Percentiles rank a stretch among this genome's conserved stretches.
These are phyloP conservation scores for Muntiacus reevesi DNA, from an alignment of 2,113 vertebrate species.

Conservation along the genomic window DNA sequence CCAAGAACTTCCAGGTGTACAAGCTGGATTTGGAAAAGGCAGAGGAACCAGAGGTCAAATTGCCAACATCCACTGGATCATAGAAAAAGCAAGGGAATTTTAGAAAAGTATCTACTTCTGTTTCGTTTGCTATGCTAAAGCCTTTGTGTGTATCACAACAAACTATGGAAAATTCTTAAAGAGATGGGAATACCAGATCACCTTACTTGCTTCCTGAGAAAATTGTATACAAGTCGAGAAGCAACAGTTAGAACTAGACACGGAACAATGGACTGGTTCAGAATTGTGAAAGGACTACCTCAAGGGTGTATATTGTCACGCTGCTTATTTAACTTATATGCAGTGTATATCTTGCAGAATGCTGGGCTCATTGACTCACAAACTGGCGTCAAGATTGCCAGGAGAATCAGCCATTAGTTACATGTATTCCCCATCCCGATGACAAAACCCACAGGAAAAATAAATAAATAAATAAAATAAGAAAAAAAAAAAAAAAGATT, in stretches of 20 bases:
- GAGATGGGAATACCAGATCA: neutral
- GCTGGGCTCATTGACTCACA: neutral
- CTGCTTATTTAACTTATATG: neutral
- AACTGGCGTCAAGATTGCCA: neutral
- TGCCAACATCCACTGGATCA: neutral
- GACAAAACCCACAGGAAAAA: too few relatives aligned
- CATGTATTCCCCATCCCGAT: too few relatives aligned
- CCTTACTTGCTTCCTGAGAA: neutral
- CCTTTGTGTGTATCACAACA: neutral
- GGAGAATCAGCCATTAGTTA: neutral
- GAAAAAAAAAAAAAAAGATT: neutral
- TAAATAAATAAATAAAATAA: too few relatives aligned
- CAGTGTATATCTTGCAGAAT: neutral
- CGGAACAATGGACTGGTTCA: neutral
- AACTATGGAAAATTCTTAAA: neutral
- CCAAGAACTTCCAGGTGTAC: neutral
- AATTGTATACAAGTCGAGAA: neutral
- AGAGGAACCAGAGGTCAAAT: neutral
- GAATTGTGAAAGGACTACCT: neutral
- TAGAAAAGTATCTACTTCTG: neutral
- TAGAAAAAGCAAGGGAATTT: neutral
- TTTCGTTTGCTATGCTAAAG: neutral
- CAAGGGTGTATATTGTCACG: neutral
- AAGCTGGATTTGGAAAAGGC: neutral
- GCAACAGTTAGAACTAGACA: neutral